Evolutionary conservation across 2,113 vertebrate species (phyloP).

Genomic region (Hydropotes inermis): DNA sequence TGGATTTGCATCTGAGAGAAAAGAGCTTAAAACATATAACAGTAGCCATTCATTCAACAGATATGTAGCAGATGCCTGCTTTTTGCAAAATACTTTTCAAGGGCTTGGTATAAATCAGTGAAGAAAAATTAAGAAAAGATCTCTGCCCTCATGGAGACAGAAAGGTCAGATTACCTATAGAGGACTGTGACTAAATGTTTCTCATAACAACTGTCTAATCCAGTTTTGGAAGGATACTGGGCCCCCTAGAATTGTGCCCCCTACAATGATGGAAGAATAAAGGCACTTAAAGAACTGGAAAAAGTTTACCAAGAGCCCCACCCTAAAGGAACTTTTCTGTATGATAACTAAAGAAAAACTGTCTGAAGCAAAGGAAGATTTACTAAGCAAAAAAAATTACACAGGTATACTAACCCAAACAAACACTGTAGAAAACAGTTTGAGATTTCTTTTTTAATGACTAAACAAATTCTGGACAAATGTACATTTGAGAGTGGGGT

Average conservation of each 20-base stretch:
- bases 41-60: neutral
- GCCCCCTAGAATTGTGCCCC: neutral
- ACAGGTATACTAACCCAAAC: neutral
- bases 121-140: neutral
- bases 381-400: neutral
- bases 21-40: neutral
- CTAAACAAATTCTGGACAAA: neutral
- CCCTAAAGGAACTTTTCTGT: neutral
- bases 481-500: neutral
- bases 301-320: neutral
- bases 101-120: neutral
- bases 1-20: neutral
- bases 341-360: neutral
- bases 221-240: neutral
- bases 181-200: neutral
- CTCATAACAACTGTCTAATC: neutral
- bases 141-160: neutral
- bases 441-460: neutral
- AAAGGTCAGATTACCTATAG: neutral
- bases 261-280: neutral
- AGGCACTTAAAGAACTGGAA: neutral
- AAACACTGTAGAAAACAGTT: neutral
- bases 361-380: neutral
- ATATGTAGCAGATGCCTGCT: neutral
- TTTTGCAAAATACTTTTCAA: neutral